phyloP scores from a whole-genome alignment of 2,113 vertebrate genomes.

The Tauraco erythrolophus region DNA sequence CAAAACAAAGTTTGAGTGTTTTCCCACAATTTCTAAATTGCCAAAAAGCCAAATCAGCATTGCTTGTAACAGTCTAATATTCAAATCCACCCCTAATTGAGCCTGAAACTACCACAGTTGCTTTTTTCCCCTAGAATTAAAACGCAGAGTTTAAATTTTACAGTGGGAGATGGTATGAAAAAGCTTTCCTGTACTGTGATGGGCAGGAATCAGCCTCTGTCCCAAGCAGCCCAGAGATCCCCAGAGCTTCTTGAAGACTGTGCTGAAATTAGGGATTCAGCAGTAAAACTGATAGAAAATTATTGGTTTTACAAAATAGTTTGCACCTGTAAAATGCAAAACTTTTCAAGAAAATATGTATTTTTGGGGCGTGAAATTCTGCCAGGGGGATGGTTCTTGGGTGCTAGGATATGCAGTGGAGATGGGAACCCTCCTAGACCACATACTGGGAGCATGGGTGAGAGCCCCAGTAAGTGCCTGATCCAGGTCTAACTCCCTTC shows the following conservation, averaged over 20 bases:
- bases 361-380: accelerated
- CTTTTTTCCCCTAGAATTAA: background rate
- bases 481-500: background rate
- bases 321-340: background rate
- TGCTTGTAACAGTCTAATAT: background rate
- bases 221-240: background rate
- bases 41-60: background rate
- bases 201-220: background rate
- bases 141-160: background rate
- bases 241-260: background rate
- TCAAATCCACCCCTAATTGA: background rate
- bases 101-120: background rate
- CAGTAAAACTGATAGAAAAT: background rate
- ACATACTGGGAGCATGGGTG: background rate
- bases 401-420: background rate
- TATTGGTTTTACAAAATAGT: background rate
- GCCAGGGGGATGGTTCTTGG: background rate
- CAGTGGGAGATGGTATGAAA: background rate
- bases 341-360: background rate
- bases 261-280: background rate
- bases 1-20: background rate
- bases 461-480: background rate
- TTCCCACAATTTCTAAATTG: background rate
- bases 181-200: background rate
- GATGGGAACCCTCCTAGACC: background rate